phyloP scores from a whole-genome alignment of 1,140 invertebrate genomes.

The Chironomus tepperi region DNA sequence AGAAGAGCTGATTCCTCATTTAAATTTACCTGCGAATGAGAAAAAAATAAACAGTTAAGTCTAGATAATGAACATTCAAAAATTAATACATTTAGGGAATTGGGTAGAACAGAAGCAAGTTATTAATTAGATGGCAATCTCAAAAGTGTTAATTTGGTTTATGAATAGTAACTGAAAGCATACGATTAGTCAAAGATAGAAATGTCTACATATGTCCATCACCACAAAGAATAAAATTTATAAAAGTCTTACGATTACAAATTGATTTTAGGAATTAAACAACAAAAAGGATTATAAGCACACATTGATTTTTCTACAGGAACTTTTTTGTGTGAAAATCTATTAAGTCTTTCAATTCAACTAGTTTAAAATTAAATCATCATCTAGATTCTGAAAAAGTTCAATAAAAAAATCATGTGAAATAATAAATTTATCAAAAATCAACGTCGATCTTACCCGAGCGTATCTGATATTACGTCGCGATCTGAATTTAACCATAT shows the following conservation, averaged over 20 bases:
- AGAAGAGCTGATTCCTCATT: slow-evolving; percentile 13
- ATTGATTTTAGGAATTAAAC: neutral
- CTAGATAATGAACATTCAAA: neutral
- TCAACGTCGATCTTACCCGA: neutral
- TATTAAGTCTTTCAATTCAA: neutral
- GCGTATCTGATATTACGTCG: neutral
- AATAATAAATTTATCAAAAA: neutral
- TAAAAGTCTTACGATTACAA: neutral
- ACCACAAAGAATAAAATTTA: neutral
- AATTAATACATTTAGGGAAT: neutral
- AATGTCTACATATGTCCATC: too few relatives aligned
- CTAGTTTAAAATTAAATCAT: slow-evolving; percentile 18
- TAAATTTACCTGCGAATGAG: neutral
- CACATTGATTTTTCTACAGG: slow-evolving; percentile 21
- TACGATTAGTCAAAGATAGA: neutral
- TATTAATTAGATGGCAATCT: neutral
- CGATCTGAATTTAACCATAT: neutral
- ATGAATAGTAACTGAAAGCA: neutral
- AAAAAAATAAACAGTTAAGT: neutral
- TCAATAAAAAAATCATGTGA: slow-evolving; percentile 23
- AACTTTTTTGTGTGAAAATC: neutral
- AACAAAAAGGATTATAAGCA: neutral
- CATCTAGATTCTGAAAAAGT: slow-evolving; percentile 15
- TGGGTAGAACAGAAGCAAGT: neutral
- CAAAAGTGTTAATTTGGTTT: neutral